Percentiles rank a stretch among this genome's conserved stretches.
phyloP scores from a whole-genome alignment of 2,797 vertebrate species.

The Myiotriccus ornatus region DNA sequence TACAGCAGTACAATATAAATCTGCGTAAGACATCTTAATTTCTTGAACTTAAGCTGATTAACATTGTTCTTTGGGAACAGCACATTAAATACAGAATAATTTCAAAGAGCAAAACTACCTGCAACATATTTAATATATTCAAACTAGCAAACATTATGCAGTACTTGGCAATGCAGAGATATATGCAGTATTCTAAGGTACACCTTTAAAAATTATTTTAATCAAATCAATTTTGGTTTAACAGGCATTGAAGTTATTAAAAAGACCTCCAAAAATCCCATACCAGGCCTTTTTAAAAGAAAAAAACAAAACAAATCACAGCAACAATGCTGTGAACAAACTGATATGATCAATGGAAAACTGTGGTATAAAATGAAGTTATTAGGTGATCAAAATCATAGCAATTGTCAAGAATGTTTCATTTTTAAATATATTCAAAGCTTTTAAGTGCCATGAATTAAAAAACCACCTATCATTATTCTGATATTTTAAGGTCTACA shows the following conservation, averaged over 20 bases:
- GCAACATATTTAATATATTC: not conserved
- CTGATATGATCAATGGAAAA: not conserved
- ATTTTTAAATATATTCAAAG: not conserved
- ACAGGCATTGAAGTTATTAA: not conserved
- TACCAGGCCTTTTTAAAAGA: not conserved
- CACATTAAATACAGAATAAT: not conserved
- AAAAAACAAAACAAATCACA: not conserved
- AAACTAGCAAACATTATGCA: not conserved
- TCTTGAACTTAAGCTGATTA: not conserved
- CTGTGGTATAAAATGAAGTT: not conserved
- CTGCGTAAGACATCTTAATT: not conserved
- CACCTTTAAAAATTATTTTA: not conserved
- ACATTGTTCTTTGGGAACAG: not conserved
- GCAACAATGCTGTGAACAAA: not conserved
- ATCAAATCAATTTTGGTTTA: not conserved
- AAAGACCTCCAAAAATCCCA: not conserved
- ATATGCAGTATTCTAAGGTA: not conserved
- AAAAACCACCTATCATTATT: not conserved
- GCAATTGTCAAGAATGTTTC: not conserved
- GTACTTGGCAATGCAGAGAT: not conserved
- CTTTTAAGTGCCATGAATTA: not conserved
- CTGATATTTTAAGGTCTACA: not conserved
- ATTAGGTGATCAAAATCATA: not conserved
- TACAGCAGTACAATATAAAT: not conserved
- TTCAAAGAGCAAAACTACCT: not conserved